phyloP scores from a whole-genome alignment of 2,888 invertebrate species.

The Hipparchia semele region DNA sequence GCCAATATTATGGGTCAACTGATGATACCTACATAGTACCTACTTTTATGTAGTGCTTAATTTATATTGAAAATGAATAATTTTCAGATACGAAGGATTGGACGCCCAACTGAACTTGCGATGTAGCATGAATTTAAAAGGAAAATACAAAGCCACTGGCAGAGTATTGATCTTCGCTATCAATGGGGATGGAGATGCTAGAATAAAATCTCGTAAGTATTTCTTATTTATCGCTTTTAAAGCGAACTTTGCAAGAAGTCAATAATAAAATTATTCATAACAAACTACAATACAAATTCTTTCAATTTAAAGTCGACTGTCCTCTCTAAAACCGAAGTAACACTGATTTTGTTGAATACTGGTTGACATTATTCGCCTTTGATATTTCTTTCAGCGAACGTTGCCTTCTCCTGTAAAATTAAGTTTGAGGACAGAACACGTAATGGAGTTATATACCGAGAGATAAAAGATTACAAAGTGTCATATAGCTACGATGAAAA shows the following conservation, averaged over 20 bases:
- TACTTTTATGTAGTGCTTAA: too few species aligned
- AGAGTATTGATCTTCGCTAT: slow-evolving; percentile 59
- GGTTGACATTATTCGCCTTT: neutral
- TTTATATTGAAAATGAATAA: too few species aligned
- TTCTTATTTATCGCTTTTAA: neutral
- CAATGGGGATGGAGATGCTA: slow-evolving; percentile 67
- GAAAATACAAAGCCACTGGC: slow-evolving; percentile 63
- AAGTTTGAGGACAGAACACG: slow-evolving; percentile 55
- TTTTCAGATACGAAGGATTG: slow-evolving; percentile 50
- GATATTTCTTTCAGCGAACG: slow-evolving; percentile 54
- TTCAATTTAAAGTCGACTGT: too few species aligned
- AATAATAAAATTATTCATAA: neutral
- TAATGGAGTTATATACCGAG: slow-evolving; percentile 58
- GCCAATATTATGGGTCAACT: too few species aligned
- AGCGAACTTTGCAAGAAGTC: neutral
- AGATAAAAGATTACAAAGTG: slow-evolving; percentile 52
- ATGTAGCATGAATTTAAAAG: slow-evolving; percentile 59
- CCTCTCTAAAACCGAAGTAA: neutral
- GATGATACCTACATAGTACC: too few species aligned
- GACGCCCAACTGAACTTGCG: slow-evolving; percentile 51
- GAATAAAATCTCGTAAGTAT: slow-evolving; percentile 51
- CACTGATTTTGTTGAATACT: neutral
- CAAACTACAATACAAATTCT: too few species aligned
- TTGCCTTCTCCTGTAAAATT: slow-evolving; percentile 48
- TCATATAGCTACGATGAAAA: slow-evolving; percentile 53